Percentiles rank a stretch among this genome's conserved stretches.
phyloP scores from a whole-genome alignment of 2,797 vertebrate species.

The Xyrichtys novacula region DNA sequence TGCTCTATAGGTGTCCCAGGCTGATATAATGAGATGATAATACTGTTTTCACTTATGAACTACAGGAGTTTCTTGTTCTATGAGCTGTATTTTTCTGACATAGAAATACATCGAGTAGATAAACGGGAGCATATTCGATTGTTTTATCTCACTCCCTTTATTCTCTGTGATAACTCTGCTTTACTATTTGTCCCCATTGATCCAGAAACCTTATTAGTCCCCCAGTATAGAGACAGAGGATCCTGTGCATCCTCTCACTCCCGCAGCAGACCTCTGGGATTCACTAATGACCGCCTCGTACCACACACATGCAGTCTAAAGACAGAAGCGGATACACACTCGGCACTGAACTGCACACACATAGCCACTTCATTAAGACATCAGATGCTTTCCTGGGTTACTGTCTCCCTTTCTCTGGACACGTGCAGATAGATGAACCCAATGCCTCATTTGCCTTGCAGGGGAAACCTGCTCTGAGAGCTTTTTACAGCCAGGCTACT shows the following conservation, averaged over 20 bases:
- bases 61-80: too few relatives aligned
- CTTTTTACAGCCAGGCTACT: slow-evolving; percentile 50
- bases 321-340: neutral
- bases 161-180: slow-evolving; percentile 3
- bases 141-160: slow-evolving; percentile 8
- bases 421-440: slow-evolving; percentile 42
- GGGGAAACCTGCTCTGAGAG: slow-evolving; percentile 48
- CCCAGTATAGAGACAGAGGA: slow-evolving; percentile 15
- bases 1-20: too few relatives aligned
- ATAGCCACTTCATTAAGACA: slow-evolving; percentile 68
- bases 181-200: slow-evolving; percentile 45
- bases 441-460: slow-evolving; percentile 53
- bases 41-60: too few relatives aligned
- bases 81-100: too few relatives aligned
- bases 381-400: slow-evolving; percentile 51
- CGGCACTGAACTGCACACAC: slow-evolving; percentile 5
- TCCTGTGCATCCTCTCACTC: slow-evolving; percentile 26
- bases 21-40: too few relatives aligned
- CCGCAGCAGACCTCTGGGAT: slow-evolving; percentile 45
- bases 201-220: slow-evolving; percentile 43
- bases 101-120: too few relatives aligned
- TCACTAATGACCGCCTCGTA: slow-evolving; percentile 48
- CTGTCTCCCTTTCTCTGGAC: slow-evolving; percentile 24
- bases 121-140: neutral
- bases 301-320: slow-evolving; percentile 13